phyloP scores from a whole-genome alignment of 2,113 vertebrate species.

The Albula goreensis region DNA sequence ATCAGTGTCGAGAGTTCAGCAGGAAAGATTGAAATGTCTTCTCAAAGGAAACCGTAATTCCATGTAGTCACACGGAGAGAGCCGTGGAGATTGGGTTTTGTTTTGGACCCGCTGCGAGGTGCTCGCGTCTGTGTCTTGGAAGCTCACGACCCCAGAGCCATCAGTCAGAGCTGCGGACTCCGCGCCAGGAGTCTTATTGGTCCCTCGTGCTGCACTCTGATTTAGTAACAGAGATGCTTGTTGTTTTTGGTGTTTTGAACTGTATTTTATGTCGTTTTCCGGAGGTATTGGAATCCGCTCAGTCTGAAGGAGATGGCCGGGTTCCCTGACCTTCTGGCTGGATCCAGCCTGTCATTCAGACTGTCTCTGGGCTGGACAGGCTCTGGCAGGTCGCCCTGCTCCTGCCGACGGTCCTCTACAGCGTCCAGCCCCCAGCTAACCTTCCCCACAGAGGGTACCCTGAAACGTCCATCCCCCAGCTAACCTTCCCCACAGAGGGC shows the following conservation, averaged over 20 bases:
- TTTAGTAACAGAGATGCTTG: slow-evolving; percentile 18
- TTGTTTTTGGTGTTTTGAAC: slow-evolving; percentile 20
- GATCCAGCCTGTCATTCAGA: slow-evolving; percentile 21
- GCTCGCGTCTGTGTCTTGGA: not conserved
- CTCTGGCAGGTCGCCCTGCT: not conserved
- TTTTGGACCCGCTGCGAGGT: not conserved
- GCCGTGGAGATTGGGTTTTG: not conserved
- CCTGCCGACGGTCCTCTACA: not conserved
- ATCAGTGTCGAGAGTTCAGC: not conserved
- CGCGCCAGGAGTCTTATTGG: not conserved
- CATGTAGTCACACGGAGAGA: not conserved
- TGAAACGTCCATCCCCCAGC: not conserved
- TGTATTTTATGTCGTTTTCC: slow-evolving; percentile 19
- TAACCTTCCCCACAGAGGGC: too few species aligned
- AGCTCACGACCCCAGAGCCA: not conserved
- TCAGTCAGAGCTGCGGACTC: slow-evolving; percentile 4
- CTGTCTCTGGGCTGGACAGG: not conserved
- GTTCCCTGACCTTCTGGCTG: slow-evolving; percentile 17
- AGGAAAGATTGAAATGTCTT: not conserved
- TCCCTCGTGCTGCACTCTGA: slow-evolving; percentile 19
- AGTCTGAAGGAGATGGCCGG: slow-evolving; percentile 13
- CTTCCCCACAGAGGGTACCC: not conserved
- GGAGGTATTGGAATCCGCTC: not conserved
- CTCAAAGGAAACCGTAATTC: not conserved
- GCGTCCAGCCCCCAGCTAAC: not conserved